phyloP scores from a whole-genome alignment of 2,888 invertebrate genomes.

The Drosophila paramelanica region DNA sequence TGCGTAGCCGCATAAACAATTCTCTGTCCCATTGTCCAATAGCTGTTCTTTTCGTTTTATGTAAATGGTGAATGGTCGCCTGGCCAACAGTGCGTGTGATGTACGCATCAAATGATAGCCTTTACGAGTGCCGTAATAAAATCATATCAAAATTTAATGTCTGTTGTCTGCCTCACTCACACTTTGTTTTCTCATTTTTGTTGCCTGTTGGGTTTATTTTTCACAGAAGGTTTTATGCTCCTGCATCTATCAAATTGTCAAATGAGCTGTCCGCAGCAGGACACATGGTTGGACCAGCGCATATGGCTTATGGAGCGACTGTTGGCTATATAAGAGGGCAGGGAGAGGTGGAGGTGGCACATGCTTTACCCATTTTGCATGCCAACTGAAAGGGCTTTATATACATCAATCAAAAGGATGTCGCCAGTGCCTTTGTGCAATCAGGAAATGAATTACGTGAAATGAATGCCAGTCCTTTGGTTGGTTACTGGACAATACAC shows the following conservation, averaged over 20 bases:
- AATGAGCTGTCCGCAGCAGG: constrained; percentile 71
- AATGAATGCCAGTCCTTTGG: constrained; percentile 44
- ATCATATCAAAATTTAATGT: constrained; percentile 74
- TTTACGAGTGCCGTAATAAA: constrained; percentile 71
- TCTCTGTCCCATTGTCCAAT: constrained; percentile 37
- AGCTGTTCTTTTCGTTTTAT: constrained; percentile 53
- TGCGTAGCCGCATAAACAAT: constrained; percentile 66
- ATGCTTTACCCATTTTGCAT: constrained; percentile 43
- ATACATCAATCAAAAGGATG: constrained; percentile 55
- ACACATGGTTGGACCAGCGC: constrained; percentile 23
- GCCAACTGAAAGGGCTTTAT: constrained; percentile 14
- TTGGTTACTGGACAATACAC: constrained; percentile 8
- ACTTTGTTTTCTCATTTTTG: background rate
- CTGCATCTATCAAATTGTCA: constrained; percentile 78
- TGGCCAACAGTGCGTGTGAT: constrained; percentile 73
- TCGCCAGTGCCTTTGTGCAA: constrained; percentile 51
- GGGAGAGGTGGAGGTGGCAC: background rate
- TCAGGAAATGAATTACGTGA: constrained; percentile 62
- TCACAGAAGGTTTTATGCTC: constrained; percentile 39
- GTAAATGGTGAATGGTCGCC: constrained; percentile 49
- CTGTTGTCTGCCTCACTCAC: background rate
- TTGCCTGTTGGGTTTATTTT: constrained; percentile 26
- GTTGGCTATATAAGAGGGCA: background rate
- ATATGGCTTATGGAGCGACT: background rate
- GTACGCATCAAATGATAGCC: constrained; percentile 63